These are phyloP conservation scores for Sanderia malayensis DNA, from an alignment of 30 jellyfish, hydroid and myxozoan genomes.

Conservation along the genomic window DNA sequence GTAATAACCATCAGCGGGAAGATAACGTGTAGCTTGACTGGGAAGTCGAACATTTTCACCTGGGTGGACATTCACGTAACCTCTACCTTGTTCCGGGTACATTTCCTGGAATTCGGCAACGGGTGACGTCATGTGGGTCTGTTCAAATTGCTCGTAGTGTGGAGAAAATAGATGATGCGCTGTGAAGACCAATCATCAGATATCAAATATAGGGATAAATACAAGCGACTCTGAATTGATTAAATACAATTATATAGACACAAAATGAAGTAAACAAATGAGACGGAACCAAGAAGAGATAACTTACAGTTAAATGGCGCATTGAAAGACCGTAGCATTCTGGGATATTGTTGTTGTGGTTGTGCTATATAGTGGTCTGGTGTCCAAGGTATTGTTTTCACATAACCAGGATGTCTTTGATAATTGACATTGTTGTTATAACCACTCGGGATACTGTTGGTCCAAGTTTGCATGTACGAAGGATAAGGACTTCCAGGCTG, in stretches of 20 bases:
- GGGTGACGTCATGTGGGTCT: not conserved
- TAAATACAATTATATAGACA: not conserved
- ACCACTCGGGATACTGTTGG: not conserved
- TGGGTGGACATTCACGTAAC: not conserved
- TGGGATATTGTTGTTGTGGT: not conserved
- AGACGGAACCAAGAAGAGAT: not conserved
- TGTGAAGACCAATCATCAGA: not conserved
- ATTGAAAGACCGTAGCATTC: not conserved
- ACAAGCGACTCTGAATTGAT: not conserved
- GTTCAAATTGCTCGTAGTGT: not conserved
- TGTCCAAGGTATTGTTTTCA: not conserved
- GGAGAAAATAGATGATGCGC: not conserved
- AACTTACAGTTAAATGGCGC: not conserved
- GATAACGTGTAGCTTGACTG: not conserved
- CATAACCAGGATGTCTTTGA: not conserved
- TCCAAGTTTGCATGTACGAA: not conserved
- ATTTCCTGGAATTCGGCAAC: not conserved
- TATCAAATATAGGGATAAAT: too few species aligned
- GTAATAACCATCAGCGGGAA: constrained; percentile 1
- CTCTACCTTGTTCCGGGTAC: constrained; percentile 1
- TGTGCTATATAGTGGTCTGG: too few species aligned
- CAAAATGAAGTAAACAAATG: not conserved
- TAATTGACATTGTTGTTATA: not conserved
- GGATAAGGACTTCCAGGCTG: not conserved
- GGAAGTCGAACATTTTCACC: too few species aligned